Evolutionary conservation across 2,797 vertebrate species (phyloP), one percentile per base, ranked within the genome.

Genomic region (Betta splendens): DNA sequence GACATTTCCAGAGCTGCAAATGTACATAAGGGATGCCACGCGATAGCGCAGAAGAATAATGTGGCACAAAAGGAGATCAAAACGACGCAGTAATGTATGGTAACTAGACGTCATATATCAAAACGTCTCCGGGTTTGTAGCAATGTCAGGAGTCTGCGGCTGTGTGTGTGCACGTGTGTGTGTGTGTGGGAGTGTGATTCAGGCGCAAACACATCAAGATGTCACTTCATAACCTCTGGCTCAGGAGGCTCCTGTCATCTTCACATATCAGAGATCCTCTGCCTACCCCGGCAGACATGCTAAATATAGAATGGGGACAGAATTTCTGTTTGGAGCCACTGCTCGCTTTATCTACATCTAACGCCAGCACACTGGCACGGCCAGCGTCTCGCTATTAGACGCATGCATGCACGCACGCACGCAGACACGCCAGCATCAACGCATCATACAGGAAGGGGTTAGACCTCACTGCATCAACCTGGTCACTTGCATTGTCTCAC

Each of bases 221-320:
- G 89, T 90, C 88, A 90, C 88, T 91, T 89, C 76, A 74, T 87
- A 91, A 90, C 90, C 90, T 87, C 88, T 89, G 88, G 87, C 85
- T 86, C 82, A 81, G 80, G 83, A 85, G 82, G 74, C 79, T 91
- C 84, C 89, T 92, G 89, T 92, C 89, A 91, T 90, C 87, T 89
- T 85, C 78, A 84, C 85, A 89, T 88, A 82, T 85, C 80, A 83
- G 81, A 92, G 86, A 90, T 87, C 80, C 83, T 88, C 81, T 83
- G 85, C 86, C 84, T 84, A 64, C 76, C 81, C 86, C 69, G 69
- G 81, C 86, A 88, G 85, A 89, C 77, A 73, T 69, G 82, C 89
- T 91, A 91, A 90, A 92, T 88, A 92, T 92, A 92, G 90, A 87
- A 82, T 69, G 64, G 79, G 85, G 81, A 83, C 85, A 85, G 77